phyloP scores from a whole-genome alignment of 2,797 vertebrate species.

The Crocodylus rhombifer region DNA sequence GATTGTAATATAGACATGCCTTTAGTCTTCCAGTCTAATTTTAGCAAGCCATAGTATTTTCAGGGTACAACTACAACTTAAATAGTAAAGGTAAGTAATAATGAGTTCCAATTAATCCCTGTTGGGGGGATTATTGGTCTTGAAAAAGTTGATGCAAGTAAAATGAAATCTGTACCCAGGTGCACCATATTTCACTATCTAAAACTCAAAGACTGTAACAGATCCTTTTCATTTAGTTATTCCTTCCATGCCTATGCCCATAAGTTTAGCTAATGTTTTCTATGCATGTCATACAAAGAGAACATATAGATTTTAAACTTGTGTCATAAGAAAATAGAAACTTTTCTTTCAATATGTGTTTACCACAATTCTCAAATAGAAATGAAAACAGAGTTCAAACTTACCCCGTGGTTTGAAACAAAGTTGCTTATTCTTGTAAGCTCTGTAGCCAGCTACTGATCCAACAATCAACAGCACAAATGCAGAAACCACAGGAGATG shows the following conservation, averaged over 20 bases:
- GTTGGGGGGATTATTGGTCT: neutral
- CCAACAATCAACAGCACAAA: constrained; percentile 73
- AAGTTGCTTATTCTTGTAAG: constrained; percentile 61
- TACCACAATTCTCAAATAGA: neutral
- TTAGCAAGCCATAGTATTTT: neutral
- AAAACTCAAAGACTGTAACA: neutral
- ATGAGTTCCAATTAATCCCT: neutral
- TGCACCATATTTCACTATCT: neutral
- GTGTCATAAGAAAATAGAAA: neutral
- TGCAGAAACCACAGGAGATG: constrained; percentile 76
- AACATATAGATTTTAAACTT: neutral
- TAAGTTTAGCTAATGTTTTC: neutral
- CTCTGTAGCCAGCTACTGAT: constrained; percentile 48
- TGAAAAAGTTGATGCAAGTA: neutral
- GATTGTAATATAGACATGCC: too few species aligned
- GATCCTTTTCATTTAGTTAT: neutral
- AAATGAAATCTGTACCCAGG: neutral
- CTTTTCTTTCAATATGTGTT: neutral
- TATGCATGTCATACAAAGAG: neutral
- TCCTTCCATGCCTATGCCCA: neutral
- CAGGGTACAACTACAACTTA: neutral
- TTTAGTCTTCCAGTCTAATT: neutral
- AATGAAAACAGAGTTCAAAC: neutral
- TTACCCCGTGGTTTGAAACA: constrained; percentile 72
- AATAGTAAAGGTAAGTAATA: neutral